These are phyloP conservation scores for Scelioninae gen. 2 DNA, from an alignment of 2,888 invertebrate genomes.

Conservation along the genomic window DNA sequence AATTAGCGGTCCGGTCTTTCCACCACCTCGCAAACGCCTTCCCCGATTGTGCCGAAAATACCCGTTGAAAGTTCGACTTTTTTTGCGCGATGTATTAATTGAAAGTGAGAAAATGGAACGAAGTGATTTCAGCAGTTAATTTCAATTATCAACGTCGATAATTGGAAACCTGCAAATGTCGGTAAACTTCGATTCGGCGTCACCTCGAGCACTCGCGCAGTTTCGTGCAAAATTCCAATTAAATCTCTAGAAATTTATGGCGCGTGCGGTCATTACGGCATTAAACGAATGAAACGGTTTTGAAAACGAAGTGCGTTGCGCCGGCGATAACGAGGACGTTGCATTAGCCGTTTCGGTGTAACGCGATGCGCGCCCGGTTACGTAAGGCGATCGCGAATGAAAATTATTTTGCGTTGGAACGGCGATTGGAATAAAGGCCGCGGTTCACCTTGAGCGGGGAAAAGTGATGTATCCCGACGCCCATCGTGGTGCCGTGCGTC, in stretches of 20 bases:
- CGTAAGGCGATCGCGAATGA: conserved; percentile 31
- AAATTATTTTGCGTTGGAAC: conserved; percentile 41
- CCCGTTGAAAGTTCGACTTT: too few relatives aligned
- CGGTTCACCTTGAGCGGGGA: conserved; percentile 61
- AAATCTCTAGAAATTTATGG: conserved; percentile 21
- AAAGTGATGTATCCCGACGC: conserved; percentile 69
- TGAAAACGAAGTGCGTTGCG: conserved; percentile 8
- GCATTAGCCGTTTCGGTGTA: neutral
- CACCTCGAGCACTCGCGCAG: too few relatives aligned
- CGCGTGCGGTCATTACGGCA: conserved; percentile 28
- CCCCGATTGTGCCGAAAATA: too few relatives aligned
- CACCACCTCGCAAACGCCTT: too few relatives aligned
- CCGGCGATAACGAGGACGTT: conserved; percentile 1
- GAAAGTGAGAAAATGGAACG: too few relatives aligned
- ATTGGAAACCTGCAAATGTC: too few relatives aligned
- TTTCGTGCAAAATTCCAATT: conserved; percentile 27
- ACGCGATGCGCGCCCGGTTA: conserved; percentile 30
- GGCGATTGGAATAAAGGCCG: conserved; percentile 29
- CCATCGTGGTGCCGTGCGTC: conserved; percentile 64
- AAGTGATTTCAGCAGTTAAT: too few relatives aligned
- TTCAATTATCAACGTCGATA: too few relatives aligned
- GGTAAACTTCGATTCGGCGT: too few relatives aligned
- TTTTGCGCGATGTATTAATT: too few relatives aligned
- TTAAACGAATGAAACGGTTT: conserved; percentile 29
- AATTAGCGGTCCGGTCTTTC: too few relatives aligned